Evolutionary conservation across 2,888 invertebrate genomes (phyloP).

Genomic region (Blastobasis adustella): DNA sequence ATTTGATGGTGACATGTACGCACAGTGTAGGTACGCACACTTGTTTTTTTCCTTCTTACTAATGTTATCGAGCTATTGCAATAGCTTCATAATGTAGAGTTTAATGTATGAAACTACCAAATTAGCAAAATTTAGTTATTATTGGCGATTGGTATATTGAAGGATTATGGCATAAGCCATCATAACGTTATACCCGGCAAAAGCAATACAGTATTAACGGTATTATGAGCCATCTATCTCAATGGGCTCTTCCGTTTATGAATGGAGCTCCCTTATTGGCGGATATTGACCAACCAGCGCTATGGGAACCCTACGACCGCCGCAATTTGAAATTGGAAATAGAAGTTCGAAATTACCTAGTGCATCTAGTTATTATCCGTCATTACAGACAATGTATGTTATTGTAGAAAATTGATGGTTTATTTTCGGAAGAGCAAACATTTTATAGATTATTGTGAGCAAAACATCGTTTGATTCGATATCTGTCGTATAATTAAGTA

Average conservation of each 20-base stretch:
- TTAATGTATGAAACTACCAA: too few species aligned
- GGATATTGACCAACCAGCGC: conserved; percentile 13
- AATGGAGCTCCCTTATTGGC: conserved; percentile 29
- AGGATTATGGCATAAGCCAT: conserved; percentile 13
- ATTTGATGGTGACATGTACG: too few species aligned
- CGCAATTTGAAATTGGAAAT: conserved; percentile 46
- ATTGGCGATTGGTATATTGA: too few species aligned
- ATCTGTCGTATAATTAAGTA: not conserved
- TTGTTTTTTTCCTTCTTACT: too few species aligned
- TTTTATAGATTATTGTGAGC: not conserved
- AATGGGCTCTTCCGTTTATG: conserved; percentile 37
- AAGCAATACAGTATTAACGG: conserved; percentile 22
- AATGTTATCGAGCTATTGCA: too few species aligned
- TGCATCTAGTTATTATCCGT: conserved; percentile 30
- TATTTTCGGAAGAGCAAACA: not conserved
- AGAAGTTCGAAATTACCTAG: conserved; percentile 39
- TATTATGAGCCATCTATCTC: conserved; percentile 31
- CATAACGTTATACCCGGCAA: conserved; percentile 13
- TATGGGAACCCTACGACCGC: conserved; percentile 20
- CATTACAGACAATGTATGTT: conserved; percentile 25
- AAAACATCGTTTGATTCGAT: too few species aligned
- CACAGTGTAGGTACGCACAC: too few species aligned
- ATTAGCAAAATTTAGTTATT: too few species aligned
- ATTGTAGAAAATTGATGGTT: conserved; percentile 14
- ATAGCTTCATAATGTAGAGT: too few species aligned